These are phyloP conservation scores for Fabriciana adippe DNA, from an alignment of 2,888 invertebrate species.

Conservation along the genomic window DNA sequence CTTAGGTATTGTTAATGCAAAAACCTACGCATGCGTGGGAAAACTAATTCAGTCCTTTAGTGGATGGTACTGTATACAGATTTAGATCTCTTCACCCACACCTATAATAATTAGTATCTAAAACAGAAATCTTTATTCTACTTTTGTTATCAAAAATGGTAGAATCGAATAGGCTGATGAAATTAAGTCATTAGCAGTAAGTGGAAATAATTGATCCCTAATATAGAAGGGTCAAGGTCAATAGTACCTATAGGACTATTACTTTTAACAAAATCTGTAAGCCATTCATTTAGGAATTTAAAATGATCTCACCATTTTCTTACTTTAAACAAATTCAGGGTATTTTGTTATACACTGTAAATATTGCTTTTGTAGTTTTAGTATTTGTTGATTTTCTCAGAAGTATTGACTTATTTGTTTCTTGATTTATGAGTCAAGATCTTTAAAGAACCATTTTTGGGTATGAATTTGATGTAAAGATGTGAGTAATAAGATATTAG, in stretches of 20 bases:
- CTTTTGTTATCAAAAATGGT: background rate
- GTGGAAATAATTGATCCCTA: slow-evolving; percentile 31
- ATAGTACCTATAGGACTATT: slow-evolving; percentile 14
- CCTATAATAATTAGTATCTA: slow-evolving; percentile 61
- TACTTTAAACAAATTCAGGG: background rate
- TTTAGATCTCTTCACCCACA: slow-evolving; percentile 63
- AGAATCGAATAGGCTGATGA: background rate
- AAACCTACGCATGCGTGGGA: slow-evolving; percentile 59
- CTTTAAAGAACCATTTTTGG: slow-evolving; percentile 10
- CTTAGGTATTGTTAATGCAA: slow-evolving; percentile 36
- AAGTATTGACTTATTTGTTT: slow-evolving; percentile 9
- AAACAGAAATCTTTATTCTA: slow-evolving; percentile 40
- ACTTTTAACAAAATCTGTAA: background rate
- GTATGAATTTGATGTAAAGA: slow-evolving; percentile 16
- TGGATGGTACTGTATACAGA: slow-evolving; percentile 51
- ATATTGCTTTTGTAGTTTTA: slow-evolving; percentile 10
- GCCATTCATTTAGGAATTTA: too few relatives aligned
- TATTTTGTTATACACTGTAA: background rate
- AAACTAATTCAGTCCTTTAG: slow-evolving; percentile 47
- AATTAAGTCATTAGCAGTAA: slow-evolving; percentile 21
- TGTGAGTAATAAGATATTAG: slow-evolving; percentile 41
- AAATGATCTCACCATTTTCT: background rate
- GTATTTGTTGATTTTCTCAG: slow-evolving; percentile 10
- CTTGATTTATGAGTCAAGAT: slow-evolving; percentile 16
- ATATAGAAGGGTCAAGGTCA: slow-evolving; percentile 24